These are phyloP conservation scores for Limnephilus auricula DNA, from an alignment of 2,888 invertebrate genomes.

Conservation along the genomic window DNA sequence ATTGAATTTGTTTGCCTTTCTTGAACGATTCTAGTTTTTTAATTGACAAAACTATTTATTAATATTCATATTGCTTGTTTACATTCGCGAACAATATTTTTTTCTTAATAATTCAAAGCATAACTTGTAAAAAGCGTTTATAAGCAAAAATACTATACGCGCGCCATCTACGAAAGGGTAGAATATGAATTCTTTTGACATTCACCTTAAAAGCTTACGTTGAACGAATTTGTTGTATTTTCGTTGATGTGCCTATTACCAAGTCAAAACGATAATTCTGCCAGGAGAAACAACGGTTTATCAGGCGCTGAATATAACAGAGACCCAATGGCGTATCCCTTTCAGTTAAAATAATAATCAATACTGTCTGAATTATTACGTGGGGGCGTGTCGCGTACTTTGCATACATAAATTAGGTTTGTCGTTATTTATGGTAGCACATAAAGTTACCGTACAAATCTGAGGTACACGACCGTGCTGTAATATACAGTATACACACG, in stretches of 20 bases:
- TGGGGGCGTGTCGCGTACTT: constrained; percentile 46
- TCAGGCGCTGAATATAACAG: background rate
- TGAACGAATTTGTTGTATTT: background rate
- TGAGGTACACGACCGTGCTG: background rate
- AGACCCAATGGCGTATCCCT: background rate
- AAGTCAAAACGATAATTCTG: constrained; percentile 2
- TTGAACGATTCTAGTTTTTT: too few species aligned
- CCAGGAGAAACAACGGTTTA: background rate
- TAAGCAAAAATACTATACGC: too few species aligned
- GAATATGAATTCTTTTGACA: too few species aligned
- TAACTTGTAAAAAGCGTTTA: too few species aligned
- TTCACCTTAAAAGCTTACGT: background rate
- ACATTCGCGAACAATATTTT: too few species aligned
- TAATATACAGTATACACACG: background rate
- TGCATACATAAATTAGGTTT: constrained; percentile 24
- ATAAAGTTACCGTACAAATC: constrained; percentile 30
- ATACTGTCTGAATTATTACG: constrained; percentile 35
- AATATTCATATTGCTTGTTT: too few species aligned
- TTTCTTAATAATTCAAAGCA: too few species aligned
- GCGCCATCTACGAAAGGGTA: too few species aligned
- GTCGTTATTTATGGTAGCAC: constrained; percentile 17
- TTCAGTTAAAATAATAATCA: constrained; percentile 9
- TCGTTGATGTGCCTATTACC: background rate
- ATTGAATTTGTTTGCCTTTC: too few species aligned
- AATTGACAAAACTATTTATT: too few species aligned